These are phyloP conservation scores for Raja brachyura DNA, from an alignment of 2,113 vertebrate species.

Conservation along the genomic window DNA sequence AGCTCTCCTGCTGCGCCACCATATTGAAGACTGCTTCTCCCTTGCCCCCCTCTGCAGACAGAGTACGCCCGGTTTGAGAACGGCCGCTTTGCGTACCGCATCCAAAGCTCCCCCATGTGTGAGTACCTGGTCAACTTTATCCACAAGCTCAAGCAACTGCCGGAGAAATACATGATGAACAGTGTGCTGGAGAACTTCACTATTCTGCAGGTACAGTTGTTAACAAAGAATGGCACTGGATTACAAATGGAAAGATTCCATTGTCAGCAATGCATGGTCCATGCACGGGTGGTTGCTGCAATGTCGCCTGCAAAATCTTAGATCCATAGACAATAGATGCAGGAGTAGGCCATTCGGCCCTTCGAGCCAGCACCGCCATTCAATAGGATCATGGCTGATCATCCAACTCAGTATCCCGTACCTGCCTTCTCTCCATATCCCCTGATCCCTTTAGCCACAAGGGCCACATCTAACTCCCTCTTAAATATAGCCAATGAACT, in stretches of 20 bases:
- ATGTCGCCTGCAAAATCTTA: not conserved
- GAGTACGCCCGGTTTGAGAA: constrained; percentile 85
- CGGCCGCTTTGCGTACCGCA: constrained; percentile 79
- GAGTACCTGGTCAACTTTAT: constrained; percentile 97
- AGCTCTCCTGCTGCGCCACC: too few relatives aligned
- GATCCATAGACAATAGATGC: too few relatives aligned
- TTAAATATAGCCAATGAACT: too few relatives aligned
- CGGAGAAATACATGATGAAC: constrained; percentile 97
- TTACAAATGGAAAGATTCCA: too few relatives aligned
- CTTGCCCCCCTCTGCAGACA: constrained; percentile 57
- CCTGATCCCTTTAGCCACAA: too few relatives aligned
- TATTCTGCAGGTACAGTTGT: constrained; percentile 73
- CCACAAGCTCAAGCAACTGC: constrained; percentile 90
- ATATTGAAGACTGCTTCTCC: not conserved
- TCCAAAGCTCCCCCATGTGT: constrained; percentile 86
- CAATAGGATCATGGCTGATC: too few relatives aligned
- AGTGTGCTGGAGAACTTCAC: constrained; percentile 95
- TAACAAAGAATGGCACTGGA: not conserved
- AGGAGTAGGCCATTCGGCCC: too few relatives aligned
- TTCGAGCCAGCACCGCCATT: too few relatives aligned
- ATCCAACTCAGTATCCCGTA: too few relatives aligned
- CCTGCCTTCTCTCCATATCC: too few relatives aligned
- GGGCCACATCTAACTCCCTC: too few relatives aligned
- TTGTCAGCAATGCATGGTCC: too few relatives aligned
- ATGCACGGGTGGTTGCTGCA: not conserved